phyloP scores from a whole-genome alignment of 2,113 vertebrate species.

The Bos taurus region DNA sequence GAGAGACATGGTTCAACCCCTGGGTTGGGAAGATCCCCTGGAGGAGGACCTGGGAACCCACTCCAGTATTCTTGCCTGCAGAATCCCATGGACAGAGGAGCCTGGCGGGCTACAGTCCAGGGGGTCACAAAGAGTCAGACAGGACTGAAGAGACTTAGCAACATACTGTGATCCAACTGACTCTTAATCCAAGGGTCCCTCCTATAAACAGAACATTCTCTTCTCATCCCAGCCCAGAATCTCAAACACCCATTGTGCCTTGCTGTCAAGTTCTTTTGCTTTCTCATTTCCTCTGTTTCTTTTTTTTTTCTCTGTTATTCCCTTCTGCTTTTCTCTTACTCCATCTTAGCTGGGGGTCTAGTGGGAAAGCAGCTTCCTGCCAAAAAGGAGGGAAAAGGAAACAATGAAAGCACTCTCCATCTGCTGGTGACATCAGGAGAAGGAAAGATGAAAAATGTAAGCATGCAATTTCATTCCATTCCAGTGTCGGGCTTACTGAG shows the following conservation, averaged over 20 bases:
- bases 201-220: neutral
- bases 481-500: constrained; percentile 53
- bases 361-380: constrained; percentile 41
- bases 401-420: constrained; percentile 69
- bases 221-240: constrained; percentile 10
- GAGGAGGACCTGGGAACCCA: neutral
- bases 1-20: neutral
- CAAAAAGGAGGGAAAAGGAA: constrained; percentile 65
- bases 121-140: neutral
- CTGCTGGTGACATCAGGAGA: constrained; percentile 71
- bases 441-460: constrained; percentile 55
- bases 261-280: neutral
- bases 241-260: neutral
- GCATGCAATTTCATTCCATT: constrained; percentile 48
- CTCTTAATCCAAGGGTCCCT: neutral
- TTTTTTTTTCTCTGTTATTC: neutral
- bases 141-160: neutral
- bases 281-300: neutral
- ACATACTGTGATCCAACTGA: neutral
- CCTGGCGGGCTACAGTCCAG: neutral
- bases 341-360: constrained; percentile 12
- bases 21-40: neutral
- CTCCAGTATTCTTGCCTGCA: neutral
- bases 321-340: neutral
- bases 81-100: neutral